Percentiles rank a stretch among this genome's conserved stretches.
Evolutionary conservation across 2,888 invertebrate species (phyloP).

Genomic region (Apamea epomidion): DNA sequence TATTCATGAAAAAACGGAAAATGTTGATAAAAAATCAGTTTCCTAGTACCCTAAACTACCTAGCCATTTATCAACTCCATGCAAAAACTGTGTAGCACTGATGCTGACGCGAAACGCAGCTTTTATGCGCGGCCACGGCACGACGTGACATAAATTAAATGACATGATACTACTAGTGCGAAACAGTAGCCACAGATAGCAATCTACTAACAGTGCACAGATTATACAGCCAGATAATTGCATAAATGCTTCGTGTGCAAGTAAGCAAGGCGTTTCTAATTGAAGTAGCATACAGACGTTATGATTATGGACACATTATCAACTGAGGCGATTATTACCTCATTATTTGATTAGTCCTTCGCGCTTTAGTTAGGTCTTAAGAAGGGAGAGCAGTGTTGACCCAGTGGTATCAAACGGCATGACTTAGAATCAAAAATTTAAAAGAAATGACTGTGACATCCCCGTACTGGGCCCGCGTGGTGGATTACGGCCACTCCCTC

Average conservation of each 20-base stretch:
- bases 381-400: neutral
- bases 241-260: conserved; percentile 45
- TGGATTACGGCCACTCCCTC: no score
- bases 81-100: conserved; percentile 60
- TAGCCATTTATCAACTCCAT: conserved; percentile 51
- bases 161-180: conserved; percentile 58
- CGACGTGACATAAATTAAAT: conserved; percentile 66
- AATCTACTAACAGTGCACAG: conserved; percentile 54
- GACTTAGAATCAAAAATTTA: no score
- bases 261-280: conserved; percentile 46
- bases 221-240: conserved; percentile 53
- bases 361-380: neutral
- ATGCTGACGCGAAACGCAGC: conserved; percentile 55
- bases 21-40: conserved; percentile 1
- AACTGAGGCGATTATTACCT: conserved; percentile 10
- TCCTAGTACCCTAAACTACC: conserved; percentile 24
- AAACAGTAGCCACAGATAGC: conserved; percentile 58
- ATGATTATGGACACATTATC: conserved; percentile 33
- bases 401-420: no score
- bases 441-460: no score
- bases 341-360: conserved; percentile 20
- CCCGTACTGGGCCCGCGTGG: no score
- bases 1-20: neutral
- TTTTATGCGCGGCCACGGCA: conserved; percentile 65
- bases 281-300: conserved; percentile 14